Evolutionary conservation across 2,113 vertebrate species (phyloP).

Genomic region (Anarhynchus alexandrinus): DNA sequence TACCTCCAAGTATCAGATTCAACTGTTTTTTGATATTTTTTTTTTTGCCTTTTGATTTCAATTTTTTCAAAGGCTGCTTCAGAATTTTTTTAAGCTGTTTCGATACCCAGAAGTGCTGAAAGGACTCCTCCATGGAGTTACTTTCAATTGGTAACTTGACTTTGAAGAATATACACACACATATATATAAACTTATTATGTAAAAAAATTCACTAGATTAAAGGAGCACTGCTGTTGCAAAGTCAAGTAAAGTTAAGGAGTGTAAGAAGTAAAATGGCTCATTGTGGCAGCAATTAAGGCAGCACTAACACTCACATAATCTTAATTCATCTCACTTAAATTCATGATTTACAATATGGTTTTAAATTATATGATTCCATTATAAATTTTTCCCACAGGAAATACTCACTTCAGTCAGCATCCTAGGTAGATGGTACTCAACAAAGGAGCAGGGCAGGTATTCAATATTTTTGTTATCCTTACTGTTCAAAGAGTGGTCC

Average conservation of each 20-base stretch:
- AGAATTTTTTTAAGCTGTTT: not conserved
- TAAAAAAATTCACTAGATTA: not conserved
- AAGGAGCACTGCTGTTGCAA: not conserved
- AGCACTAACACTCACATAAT: not conserved
- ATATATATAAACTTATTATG: not conserved
- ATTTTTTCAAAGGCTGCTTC: not conserved
- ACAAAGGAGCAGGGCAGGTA: not conserved
- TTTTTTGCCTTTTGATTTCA: not conserved
- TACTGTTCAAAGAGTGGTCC: not conserved
- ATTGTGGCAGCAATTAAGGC: not conserved
- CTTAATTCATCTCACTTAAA: not conserved
- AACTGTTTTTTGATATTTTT: not conserved
- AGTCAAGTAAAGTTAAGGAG: not conserved
- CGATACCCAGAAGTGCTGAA: not conserved
- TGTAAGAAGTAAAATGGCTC: not conserved
- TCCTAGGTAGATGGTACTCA: not conserved
- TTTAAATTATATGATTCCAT: not conserved
- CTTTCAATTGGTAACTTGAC: not conserved
- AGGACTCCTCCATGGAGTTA: not conserved
- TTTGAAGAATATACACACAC: not conserved
- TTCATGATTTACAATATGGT: not conserved
- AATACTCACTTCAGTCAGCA: not conserved
- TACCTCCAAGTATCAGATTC: not conserved
- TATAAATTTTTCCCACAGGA: not conserved
- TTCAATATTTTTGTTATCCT: not conserved